Conservation (phyloP, 2,888 invertebrate genomes). For the Cecidostiba fungosa region DNA sequence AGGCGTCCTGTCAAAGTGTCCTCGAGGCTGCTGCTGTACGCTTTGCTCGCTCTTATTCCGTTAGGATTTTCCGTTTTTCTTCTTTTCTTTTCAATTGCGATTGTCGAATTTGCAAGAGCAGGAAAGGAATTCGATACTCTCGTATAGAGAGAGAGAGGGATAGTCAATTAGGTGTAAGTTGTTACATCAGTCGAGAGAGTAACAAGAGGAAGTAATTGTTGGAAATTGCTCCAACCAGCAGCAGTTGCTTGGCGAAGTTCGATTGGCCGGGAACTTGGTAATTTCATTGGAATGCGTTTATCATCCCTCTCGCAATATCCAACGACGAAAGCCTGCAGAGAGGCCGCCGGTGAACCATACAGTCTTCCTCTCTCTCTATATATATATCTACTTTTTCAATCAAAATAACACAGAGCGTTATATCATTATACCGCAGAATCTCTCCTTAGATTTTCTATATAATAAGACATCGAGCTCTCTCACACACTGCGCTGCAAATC, state of each 20-base stretch:
- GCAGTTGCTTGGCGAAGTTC: slow-evolving; percentile 15
- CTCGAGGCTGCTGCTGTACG: not conserved
- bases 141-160: too few species aligned
- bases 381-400: not conserved
- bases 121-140: not conserved
- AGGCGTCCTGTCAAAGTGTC: slow-evolving; percentile 70
- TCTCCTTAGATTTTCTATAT: not conserved
- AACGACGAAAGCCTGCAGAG: too few species aligned
- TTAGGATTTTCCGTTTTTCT: not conserved
- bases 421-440: not conserved
- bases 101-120: not conserved
- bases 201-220: not conserved
- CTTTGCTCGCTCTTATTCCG: too few species aligned
- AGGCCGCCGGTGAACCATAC: too few species aligned
- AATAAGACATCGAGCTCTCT: not conserved
- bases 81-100: not conserved
- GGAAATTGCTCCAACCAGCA: slow-evolving; percentile 12
- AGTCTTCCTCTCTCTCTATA: not conserved
- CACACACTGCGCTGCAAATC: not conserved
- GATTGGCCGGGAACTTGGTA: slow-evolving; percentile 36
- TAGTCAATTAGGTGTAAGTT: not conserved
- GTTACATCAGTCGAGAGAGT: not conserved
- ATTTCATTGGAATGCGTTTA: slow-evolving; percentile 41
- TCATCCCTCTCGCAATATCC: slow-evolving; percentile 17
- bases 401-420: not conserved